phyloP scores from a whole-genome alignment of 1,140 invertebrate genomes.

The Chionoecetes opilio region DNA sequence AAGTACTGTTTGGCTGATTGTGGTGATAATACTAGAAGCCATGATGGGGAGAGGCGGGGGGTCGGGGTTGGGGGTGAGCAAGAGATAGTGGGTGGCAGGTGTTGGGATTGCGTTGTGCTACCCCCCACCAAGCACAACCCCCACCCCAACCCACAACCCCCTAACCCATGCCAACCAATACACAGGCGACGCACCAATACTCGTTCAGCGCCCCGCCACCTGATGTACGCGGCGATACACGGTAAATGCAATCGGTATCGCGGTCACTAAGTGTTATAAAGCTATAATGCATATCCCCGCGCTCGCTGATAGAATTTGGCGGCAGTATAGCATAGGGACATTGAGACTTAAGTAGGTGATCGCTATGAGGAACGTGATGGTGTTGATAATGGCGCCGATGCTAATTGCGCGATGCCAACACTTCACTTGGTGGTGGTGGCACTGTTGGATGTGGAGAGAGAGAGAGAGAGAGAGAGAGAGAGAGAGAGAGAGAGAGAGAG shows the following conservation, averaged over 20 bases:
- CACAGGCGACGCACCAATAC: background rate
- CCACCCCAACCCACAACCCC: too few relatives aligned
- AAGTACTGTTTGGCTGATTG: too few relatives aligned
- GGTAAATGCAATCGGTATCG: slow-evolving; percentile 18
- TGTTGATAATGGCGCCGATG: background rate
- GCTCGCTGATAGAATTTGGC: background rate
- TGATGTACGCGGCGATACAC: slow-evolving; percentile 2
- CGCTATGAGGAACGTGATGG: slow-evolving; percentile 17
- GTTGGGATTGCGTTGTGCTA: background rate
- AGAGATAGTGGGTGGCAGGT: background rate
- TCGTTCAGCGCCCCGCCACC: background rate
- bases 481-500: background rate
- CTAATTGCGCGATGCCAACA: background rate
- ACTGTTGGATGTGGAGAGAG: background rate
- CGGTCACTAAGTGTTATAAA: slow-evolving; percentile 29
- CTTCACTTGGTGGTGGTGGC: background rate
- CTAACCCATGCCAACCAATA: background rate
- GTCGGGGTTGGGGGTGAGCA: background rate
- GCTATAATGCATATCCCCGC: slow-evolving; percentile 24
- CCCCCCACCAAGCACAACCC: background rate
- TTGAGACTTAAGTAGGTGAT: slow-evolving; percentile 29
- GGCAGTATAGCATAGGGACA: slow-evolving; percentile 8
- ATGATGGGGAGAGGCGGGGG: background rate
- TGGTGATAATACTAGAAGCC: background rate
- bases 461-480: background rate